These are phyloP conservation scores for Myripristis jacobus DNA, from an alignment of 2,797 vertebrate species.

Conservation along the genomic window DNA sequence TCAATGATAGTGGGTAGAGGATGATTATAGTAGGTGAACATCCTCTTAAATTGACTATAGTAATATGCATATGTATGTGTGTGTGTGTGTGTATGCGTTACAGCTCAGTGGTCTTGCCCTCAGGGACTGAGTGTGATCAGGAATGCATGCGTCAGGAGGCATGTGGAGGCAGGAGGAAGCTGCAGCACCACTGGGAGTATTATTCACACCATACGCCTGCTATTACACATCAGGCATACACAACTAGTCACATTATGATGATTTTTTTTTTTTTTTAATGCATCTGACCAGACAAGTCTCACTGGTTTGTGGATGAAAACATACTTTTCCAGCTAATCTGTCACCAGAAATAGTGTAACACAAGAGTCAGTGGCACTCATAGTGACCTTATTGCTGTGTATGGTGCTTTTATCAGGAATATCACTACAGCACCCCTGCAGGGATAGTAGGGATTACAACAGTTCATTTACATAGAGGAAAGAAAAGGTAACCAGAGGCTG, in stretches of 20 bases:
- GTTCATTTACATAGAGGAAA: no score
- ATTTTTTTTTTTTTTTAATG: background rate
- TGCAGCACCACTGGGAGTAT: constrained; percentile 45
- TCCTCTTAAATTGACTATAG: background rate
- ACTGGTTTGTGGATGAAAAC: background rate
- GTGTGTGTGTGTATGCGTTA: no score
- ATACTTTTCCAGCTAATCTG: background rate
- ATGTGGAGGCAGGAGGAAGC: constrained; percentile 75
- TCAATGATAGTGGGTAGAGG: no score
- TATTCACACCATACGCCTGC: constrained; percentile 1
- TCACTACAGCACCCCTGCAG: no score
- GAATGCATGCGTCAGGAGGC: constrained; percentile 75
- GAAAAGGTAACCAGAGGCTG: no score
- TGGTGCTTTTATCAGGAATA: background rate
- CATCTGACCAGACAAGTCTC: background rate
- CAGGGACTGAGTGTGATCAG: constrained; percentile 60
- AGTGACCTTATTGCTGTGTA: no score
- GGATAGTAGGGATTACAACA: no score
- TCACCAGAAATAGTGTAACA: background rate
- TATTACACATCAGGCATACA: background rate
- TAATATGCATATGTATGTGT: constrained; percentile 1
- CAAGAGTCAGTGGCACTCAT: no score
- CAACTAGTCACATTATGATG: constrained; percentile 5
- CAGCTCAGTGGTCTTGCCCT: constrained; percentile 44
- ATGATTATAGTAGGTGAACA: no score